These are phyloP conservation scores for Myotis brandtii DNA, from an alignment of 2,113 vertebrate genomes.

Conservation along the genomic window DNA sequence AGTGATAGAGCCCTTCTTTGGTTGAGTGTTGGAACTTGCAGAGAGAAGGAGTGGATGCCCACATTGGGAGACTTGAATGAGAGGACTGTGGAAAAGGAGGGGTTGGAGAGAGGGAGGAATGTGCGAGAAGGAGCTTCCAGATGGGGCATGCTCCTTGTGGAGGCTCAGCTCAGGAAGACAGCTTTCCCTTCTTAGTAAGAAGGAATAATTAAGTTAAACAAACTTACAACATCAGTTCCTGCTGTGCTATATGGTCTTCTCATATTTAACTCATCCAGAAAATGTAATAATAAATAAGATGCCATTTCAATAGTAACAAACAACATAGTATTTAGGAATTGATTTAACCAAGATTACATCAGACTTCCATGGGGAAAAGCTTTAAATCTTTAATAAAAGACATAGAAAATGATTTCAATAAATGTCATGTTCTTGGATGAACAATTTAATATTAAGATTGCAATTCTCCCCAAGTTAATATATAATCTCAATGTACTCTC, in stretches of 20 bases:
- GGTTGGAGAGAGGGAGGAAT: neutral
- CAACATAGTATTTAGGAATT: constrained; percentile 32
- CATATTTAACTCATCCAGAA: constrained; percentile 28
- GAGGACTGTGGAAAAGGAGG: neutral
- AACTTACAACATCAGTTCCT: neutral
- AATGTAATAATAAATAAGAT: constrained; percentile 30
- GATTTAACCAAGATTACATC: constrained; percentile 19
- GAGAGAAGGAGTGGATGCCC: neutral
- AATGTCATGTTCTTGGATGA: neutral
- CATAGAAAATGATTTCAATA: constrained; percentile 17
- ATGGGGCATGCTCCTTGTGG: neutral
- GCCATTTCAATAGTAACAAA: neutral
- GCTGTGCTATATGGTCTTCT: neutral
- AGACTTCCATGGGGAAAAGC: neutral
- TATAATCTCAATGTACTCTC: neutral
- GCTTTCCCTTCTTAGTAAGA: neutral
- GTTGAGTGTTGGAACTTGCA: neutral
- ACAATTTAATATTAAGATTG: constrained; percentile 34
- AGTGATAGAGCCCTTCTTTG: neutral
- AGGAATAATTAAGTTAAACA: neutral
- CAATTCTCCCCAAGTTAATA: constrained; percentile 1
- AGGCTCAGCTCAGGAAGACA: too few species aligned
- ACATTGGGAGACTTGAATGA: neutral
- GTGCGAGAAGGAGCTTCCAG: neutral
- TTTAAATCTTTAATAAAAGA: constrained; percentile 43